A percentile compares a stretch with the other conserved stretches of the same genome.
phyloP scores from a whole-genome alignment of 2,797 vertebrate species.

The Chelmon rostratus region DNA sequence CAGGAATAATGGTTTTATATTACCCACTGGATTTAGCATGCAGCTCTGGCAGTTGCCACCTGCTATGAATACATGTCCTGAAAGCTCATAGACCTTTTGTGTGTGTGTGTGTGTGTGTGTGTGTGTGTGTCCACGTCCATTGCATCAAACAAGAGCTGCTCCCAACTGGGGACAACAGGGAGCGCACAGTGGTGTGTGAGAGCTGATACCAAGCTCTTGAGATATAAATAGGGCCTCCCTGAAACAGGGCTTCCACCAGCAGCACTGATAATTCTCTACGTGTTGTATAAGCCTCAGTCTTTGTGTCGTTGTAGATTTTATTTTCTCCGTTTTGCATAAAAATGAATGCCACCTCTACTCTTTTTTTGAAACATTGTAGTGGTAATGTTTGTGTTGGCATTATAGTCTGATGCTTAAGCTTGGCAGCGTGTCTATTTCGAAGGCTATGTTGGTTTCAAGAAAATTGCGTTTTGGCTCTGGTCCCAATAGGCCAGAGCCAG shows the following conservation, averaged over 20 bases:
- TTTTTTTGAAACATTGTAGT: neutral
- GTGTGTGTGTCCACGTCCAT: neutral
- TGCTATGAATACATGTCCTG: conserved; percentile 48
- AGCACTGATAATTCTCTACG: conserved; percentile 63
- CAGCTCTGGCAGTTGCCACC: neutral
- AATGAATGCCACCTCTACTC: neutral
- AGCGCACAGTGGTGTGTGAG: conserved; percentile 70
- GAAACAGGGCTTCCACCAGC: conserved; percentile 65
- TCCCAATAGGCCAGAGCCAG: conserved; percentile 39
- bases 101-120: neutral
- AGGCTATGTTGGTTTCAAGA: conserved; percentile 26
- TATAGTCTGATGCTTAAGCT: conserved; percentile 15
- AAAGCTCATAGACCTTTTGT: conserved; percentile 36
- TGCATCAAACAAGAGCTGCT: conserved; percentile 60
- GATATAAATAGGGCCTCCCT: conserved; percentile 83
- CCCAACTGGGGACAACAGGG: conserved; percentile 57
- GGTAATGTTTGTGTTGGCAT: conserved; percentile 11
- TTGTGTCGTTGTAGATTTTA: conserved; percentile 32
- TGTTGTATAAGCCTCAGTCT: conserved; percentile 35
- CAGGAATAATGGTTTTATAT: neutral
- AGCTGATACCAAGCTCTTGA: conserved; percentile 73
- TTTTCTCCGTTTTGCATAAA: conserved; percentile 29
- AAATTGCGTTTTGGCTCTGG: conserved; percentile 37
- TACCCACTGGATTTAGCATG: neutral
- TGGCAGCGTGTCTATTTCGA: conserved; percentile 20